Evolutionary conservation across 2,113 vertebrate species (phyloP).

Genomic region (Halcyon malimbica): DNA sequence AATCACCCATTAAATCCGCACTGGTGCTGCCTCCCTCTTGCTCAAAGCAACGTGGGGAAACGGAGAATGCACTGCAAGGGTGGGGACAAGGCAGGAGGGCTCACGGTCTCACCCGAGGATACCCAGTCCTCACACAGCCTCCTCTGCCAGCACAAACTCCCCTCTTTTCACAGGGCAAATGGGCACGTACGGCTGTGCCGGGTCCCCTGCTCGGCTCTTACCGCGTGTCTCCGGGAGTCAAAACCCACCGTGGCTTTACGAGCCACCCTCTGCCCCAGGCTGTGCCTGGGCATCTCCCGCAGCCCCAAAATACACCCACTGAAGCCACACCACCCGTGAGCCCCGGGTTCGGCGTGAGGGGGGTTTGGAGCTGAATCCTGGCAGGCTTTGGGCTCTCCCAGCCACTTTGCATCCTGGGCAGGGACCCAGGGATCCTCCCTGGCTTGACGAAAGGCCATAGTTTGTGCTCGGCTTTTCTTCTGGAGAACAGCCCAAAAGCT

Average conservation of each 20-base stretch:
- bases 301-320: background rate
- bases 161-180: background rate
- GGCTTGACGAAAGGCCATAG: background rate
- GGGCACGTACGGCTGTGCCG: accelerated
- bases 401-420: background rate
- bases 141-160: background rate
- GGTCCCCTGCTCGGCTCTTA: background rate
- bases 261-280: background rate
- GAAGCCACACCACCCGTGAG: too few relatives aligned
- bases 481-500: background rate
- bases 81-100: background rate
- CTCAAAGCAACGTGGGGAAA: background rate
- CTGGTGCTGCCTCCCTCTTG: accelerated
- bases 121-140: accelerated
- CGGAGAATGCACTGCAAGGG: too few relatives aligned
- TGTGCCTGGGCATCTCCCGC: too few relatives aligned
- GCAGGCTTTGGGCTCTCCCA: accelerated
- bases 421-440: background rate
- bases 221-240: accelerated
- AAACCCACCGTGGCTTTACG: background rate
- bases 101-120: accelerated
- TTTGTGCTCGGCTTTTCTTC: background rate
- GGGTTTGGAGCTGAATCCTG: background rate
- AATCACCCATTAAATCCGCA: background rate
- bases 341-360: accelerated